Percentiles rank a stretch among this genome's conserved stretches.
Conservation (phyloP, 2,797 vertebrate genomes). For the Sparidentex hasta region DNA sequence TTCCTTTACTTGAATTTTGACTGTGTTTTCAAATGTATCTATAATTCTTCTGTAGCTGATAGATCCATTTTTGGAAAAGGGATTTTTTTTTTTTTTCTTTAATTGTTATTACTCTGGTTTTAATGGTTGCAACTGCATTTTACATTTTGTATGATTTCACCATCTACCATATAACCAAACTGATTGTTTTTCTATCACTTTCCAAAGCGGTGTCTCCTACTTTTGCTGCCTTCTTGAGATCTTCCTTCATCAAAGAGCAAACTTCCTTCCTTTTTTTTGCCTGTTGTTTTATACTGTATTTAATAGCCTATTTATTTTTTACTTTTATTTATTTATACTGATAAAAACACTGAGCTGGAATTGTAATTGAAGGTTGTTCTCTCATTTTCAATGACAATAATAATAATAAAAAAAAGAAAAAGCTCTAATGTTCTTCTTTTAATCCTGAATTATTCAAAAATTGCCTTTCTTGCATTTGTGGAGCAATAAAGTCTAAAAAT, state of each 20-base stretch:
- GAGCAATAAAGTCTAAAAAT: conserved; percentile 63
- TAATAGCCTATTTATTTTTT: conserved; percentile 91
- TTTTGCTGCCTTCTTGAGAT: conserved; percentile 62
- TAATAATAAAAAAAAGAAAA: conserved; percentile 65
- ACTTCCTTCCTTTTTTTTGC: conserved; percentile 54
- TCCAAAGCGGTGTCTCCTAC: conserved; percentile 48
- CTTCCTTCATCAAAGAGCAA: conserved; percentile 60
- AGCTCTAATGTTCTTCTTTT: conserved; percentile 36
- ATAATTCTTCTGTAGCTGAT: conserved; percentile 65
- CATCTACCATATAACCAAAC: conserved; percentile 59
- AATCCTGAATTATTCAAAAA: conserved; percentile 43
- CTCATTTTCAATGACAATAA: conserved; percentile 78
- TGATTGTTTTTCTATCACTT: conserved; percentile 59
- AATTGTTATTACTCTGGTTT: conserved; percentile 52
- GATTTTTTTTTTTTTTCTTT: conserved; percentile 49
- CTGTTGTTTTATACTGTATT: conserved; percentile 86
- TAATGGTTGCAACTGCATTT: conserved; percentile 64
- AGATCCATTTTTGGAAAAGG: conserved; percentile 74
- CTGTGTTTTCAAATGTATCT: conserved; percentile 64
- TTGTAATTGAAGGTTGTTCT: conserved; percentile 83
- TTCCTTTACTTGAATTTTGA: conserved; percentile 83
- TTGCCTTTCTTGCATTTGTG: conserved; percentile 47
- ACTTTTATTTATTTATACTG: conserved; percentile 88
- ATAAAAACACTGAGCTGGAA: conserved; percentile 84
- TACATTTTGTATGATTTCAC: conserved; percentile 69